Base-by-base conservation (phyloP, 2,113 vertebrate species). In the Erythrocercus mccallii region DNA sequence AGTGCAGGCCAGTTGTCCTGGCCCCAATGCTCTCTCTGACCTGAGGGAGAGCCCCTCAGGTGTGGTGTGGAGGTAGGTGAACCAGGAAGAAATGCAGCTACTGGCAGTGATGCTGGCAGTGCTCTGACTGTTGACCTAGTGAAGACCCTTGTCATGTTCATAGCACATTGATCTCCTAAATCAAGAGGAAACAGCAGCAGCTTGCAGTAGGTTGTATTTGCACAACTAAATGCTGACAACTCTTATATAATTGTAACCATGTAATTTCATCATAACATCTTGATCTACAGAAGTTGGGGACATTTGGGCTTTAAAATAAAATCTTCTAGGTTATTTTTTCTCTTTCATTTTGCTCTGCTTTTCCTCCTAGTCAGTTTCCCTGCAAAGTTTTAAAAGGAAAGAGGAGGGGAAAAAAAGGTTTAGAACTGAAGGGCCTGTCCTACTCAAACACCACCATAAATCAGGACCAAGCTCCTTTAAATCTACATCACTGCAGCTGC, bases 321-420 rank as follows among this genome's bases (percentile, higher is more conserved):
- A 33, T 30, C 2, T 40, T 80, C 10, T 12, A 25, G 9, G 22
- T 79, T 56, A 56, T 24, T 50, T 21, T 20, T 30, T 68, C n/a
- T 15, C 27, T 68, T 71, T 71, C 10, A 18, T 81, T 91, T 53
- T 62, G 15, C 50, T 66, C n/a, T 62, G 8, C 15, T 30, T 24
- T 48, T 95, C 25, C 25, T 88, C 28, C 27, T 54, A 10, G 5
- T 66, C 19, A 53, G 37, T 51, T 69, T 93, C 50, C 6, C 15
- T 64, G 50, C 9, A 28, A 70, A 28, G 11, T 61, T 89, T 61
- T 64, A 51, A 74, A 92, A 69, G 20, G 17, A 61, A 83, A 72
- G 9, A 9, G 4, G 5, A 24, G 4, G 5, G 11, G 3, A 4
- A 9, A 31, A 47, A 31, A 57, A 0, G 6, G 19, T 74, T 60